Evolutionary conservation across 2,113 vertebrate species (phyloP), one percentile per base, ranked within the genome.

Genomic region (Empidonax alnorum): DNA sequence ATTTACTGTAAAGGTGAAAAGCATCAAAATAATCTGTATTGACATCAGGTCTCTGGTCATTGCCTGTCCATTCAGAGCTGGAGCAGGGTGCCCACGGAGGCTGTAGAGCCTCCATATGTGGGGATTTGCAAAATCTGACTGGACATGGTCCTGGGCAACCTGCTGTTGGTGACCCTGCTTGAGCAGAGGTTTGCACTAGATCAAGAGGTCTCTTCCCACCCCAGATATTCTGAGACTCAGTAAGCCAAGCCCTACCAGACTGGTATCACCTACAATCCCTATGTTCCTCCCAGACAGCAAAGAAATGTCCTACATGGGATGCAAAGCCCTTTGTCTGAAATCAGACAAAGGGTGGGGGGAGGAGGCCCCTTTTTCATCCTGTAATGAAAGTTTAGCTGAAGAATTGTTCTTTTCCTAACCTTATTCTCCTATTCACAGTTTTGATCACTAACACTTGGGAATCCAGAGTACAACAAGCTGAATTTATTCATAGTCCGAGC

Each of bases 391-490:
- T 81, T 84, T 73, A 94, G 68, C 46, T 72, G 76, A 9, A 73
- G 83, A 93, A 92, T 89, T 90, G 73, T 89, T 94, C 69, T 75
- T 93, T 83, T 28, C 77, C 73, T 72, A 89, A 84, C 80, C 49
- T 87, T 82, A 69, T 61, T 87, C 53, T 78, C 83, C 72, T 96
- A 63, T 90, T 95, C 92, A 81, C 76, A 7, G 82, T 84, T 95
- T 94, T 75, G 55, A 28, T 93, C 80, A 84, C 90, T 79, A 82
- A 82, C 52, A 25, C 68, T 95, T 71, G 68, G 65, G 94, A 94
- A 63, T n/a, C 31, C 37, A 55, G 76, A 53, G 21, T 63, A 42
- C 73, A 90, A 71, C 59, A 41, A 59, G 42, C 83, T 82, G 73
- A 85, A 85, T 78, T 89, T 95, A 95, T 93, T 95, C 94, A 87